Conservation (phyloP, 2,797 vertebrate species). For the Mormyrops boulengeri region DNA sequence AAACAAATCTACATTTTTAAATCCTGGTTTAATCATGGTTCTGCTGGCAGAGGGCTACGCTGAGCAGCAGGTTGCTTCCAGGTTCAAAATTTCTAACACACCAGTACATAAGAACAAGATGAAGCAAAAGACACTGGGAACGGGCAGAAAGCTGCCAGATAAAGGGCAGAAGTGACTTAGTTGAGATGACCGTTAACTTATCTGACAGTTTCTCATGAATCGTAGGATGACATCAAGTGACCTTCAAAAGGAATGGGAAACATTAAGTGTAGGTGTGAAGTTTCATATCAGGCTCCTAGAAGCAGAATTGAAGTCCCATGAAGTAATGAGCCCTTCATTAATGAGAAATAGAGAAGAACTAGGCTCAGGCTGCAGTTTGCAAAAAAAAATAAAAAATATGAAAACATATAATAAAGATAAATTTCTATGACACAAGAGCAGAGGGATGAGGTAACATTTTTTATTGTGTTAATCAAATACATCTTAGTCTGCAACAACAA, state of each 20-base stretch:
- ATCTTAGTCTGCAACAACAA: conserved; percentile 56
- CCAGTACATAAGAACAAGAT: not conserved
- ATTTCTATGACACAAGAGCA: conserved; percentile 4
- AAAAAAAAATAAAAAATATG: not conserved
- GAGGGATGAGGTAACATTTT: conserved; percentile 49
- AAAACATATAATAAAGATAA: not conserved
- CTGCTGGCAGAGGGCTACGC: not conserved
- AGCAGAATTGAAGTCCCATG: not conserved
- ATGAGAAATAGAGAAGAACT: not conserved
- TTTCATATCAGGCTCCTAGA: not conserved
- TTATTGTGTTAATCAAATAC: conserved; percentile 74
- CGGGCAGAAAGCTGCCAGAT: not conserved
- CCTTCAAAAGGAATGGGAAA: not conserved
- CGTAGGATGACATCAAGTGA: not conserved
- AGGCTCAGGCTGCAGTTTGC: not conserved
- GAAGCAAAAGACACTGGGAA: not conserved
- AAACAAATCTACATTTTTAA: not conserved
- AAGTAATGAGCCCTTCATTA: not conserved
- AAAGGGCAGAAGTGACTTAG: not conserved
- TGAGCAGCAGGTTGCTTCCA: not conserved
- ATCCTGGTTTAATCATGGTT: not conserved
- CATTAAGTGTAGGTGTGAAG: not conserved
- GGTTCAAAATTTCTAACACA: not conserved
- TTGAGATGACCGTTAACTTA: not conserved
- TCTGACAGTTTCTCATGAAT: not conserved